Base-by-base conservation (phyloP, 1,140 invertebrate genomes). In the Brevipalpus yothersi region DNA sequence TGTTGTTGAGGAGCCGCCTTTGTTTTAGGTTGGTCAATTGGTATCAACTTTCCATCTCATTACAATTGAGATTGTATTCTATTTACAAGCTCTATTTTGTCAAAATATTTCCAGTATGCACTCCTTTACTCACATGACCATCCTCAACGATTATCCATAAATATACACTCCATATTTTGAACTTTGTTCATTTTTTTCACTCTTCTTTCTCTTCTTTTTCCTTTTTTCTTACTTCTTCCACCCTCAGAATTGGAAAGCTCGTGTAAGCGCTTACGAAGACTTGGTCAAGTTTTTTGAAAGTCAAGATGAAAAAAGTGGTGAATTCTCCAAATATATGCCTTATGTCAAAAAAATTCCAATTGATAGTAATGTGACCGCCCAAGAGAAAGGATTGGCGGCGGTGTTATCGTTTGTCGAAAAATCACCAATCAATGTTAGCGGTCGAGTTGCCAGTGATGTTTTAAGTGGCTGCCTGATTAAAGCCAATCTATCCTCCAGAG, bases 291-390 rank as follows among this genome's bases (percentile, higher is more conserved):
- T 86, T 10, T 93, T 96, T 73, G 76, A 80, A 53, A 61, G 62
- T 9, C 65, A 70, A 17, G 70, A 94, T 74, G 88, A 93, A 68
- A 94, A 94, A 68, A 84, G 84, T 53, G 79, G 86, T 1, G 90
- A 95, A 69, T 95, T 90, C 79, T 82, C 79, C 60, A 92, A 90
- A 71, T 96, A 83, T 73, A 72, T 85, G 1, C 82, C 84, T 5
- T 72, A 94, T n/a, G 78, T 96, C 42, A 94, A 94, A 68, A 95
- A 95, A 71, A 89, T 96, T 78, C 88, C 95, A 0, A 75, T 79
- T 8, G 93, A 97, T 69, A 89, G 82, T 61, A 95, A 96, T 83
- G 90, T 82, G 43, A 79, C 85, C 39, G 90, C 90, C 1, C 90
- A 94, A 72, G 92, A 96, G 70, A 96, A 92, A 76, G 93, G 86